Evolutionary conservation across 2,888 invertebrate species (phyloP), one percentile per base, ranked within the genome.

Genomic region (Dysmachus trigonus): DNA sequence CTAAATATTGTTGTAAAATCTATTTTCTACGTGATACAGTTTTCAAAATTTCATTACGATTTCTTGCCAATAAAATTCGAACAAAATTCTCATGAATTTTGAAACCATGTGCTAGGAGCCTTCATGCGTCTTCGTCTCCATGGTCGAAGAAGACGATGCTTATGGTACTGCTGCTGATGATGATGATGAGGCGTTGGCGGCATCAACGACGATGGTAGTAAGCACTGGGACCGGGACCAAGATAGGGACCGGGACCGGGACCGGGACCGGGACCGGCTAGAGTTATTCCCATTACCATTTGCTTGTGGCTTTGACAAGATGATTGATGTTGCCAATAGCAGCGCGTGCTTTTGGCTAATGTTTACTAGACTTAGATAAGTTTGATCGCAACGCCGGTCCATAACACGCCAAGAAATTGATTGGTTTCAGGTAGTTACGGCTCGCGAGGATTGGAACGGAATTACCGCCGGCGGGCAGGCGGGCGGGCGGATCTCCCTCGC

Each of bases 281-380:
- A 82, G 82, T 82, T 38, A 62, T 79, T 51, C 82, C 82, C 82
- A 82, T 53, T 82, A 82, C 31, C 35, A 76, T 74, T 87, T 87
- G 85, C 86, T 88, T 86, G 87, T 87, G 88, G 88, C 88, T 89
- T 88, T 88, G 89, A 89, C 89, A 88, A 88, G 88, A 88, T 89
- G 89, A 89, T 89, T 89, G 89, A 89, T 89, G 89, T 88, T 88
- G 35, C 88, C 87, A 88, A 88, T 88, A 88, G 87, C 88, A 88
- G 84, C 84, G 71, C 84, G 84, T 84, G 84, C 84, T 84, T 84
- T 72, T 72, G 84, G 73, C 84, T 84, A 84, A 84, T 84, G 73
- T 84, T 53, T 82, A 71, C 71, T 82, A 82, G 82, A 35, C 82
- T 71, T 71, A 18, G 82, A 33, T 71, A 53, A 22, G 35, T 33